Conservation (phyloP, 2,113 vertebrate genomes). For the Theristicus caerulescens region DNA sequence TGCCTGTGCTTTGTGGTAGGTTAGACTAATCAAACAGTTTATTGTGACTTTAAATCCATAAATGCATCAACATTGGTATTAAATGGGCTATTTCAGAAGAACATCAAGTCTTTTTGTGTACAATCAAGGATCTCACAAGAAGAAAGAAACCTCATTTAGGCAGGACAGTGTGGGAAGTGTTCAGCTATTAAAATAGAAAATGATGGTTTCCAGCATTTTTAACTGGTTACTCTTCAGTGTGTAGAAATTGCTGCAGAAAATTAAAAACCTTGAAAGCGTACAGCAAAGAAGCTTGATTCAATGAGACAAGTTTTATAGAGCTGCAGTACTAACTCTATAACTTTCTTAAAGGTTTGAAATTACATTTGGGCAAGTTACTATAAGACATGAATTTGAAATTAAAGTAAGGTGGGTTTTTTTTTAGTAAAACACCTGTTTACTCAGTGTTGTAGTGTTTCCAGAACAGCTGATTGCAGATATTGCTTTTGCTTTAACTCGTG, state of each 20-base stretch:
- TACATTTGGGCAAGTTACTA: background rate
- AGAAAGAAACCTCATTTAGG: slow-evolving; percentile 28
- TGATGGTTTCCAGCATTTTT: background rate
- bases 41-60: background rate
- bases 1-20: background rate
- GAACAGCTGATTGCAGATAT: background rate
- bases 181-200: slow-evolving; percentile 37
- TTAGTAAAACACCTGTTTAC: slow-evolving; percentile 7
- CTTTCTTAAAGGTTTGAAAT: slow-evolving; percentile 40
- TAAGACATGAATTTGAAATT: slow-evolving; percentile 38
- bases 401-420: background rate
- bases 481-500: background rate
- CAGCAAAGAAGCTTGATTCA: slow-evolving; percentile 16
- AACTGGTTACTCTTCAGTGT: background rate
- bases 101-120: background rate
- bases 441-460: background rate
- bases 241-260: slow-evolving; percentile 40
- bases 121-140: background rate
- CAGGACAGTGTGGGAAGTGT: slow-evolving; percentile 29
- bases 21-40: background rate
- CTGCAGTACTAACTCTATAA: background rate
- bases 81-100: slow-evolving; percentile 10
- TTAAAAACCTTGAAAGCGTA: slow-evolving; percentile 43
- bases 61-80: background rate
- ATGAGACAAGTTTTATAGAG: slow-evolving; percentile 34